phyloP scores from a whole-genome alignment of 2,888 invertebrate genomes.

The Agrochola circellaris region DNA sequence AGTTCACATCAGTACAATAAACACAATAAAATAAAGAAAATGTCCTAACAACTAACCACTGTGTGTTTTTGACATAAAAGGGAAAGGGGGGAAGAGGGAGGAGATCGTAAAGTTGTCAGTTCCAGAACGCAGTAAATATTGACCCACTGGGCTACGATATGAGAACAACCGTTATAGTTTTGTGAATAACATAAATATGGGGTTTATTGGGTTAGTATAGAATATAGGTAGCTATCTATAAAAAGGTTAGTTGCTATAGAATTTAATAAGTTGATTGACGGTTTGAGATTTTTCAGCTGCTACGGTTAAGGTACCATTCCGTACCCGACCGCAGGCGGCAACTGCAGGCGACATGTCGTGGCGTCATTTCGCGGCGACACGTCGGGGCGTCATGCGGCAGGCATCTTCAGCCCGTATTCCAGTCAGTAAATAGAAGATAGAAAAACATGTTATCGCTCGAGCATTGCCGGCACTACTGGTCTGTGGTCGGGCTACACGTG shows the following conservation, averaged over 20 bases:
- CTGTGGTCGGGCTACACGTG: no score
- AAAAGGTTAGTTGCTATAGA: background rate
- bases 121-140: conserved; percentile 74
- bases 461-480: no score
- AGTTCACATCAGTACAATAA: conserved; percentile 66
- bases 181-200: conserved; percentile 50
- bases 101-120: conserved; percentile 76
- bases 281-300: no score
- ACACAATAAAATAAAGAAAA: conserved; percentile 73
- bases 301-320: no score
- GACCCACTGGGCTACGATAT: conserved; percentile 59
- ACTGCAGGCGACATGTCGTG: no score
- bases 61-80: conserved; percentile 72
- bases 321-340: no score
- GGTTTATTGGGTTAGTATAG: conserved; percentile 40
- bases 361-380: no score
- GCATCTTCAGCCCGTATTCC: no score
- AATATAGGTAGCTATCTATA: background rate
- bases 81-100: conserved; percentile 63
- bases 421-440: no score
- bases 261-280: background rate
- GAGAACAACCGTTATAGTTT: conserved; percentile 54
- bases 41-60: conserved; percentile 69
- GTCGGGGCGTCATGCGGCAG: no score
- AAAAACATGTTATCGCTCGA: no score